phyloP scores from a whole-genome alignment of 2,888 invertebrate genomes.

The Drosophila koepferae region DNA sequence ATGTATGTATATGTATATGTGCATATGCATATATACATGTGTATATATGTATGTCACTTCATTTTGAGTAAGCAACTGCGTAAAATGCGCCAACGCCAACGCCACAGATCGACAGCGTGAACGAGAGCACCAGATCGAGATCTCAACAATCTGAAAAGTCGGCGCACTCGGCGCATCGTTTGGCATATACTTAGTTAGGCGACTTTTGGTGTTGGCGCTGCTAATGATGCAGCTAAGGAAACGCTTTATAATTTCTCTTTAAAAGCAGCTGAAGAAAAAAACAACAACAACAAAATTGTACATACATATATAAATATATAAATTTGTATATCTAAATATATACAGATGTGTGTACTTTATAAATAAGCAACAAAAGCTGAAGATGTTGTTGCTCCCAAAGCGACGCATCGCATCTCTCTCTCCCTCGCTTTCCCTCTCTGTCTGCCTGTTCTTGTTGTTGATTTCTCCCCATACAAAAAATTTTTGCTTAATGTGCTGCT shows the following conservation, averaged over 20 bases:
- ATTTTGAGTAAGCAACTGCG: conserved; percentile 78
- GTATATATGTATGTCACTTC: conserved; percentile 28
- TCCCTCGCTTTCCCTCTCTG: conserved; percentile 8
- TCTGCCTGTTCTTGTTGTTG: conserved; percentile 29
- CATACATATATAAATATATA: conserved; percentile 5
- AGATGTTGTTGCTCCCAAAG: conserved; percentile 65
- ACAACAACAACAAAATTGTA: conserved; percentile 7
- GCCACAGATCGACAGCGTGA: conserved; percentile 49
- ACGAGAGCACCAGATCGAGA: conserved; percentile 37
- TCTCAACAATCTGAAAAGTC: conserved; percentile 44
- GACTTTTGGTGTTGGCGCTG: conserved; percentile 84
- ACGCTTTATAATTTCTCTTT: conserved; percentile 84
- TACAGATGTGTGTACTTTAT: conserved; percentile 36
- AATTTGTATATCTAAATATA: conserved; percentile 2
- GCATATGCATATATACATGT: conserved; percentile 13
- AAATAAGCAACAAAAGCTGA: conserved; percentile 67
- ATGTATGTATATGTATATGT: conserved; percentile 24
- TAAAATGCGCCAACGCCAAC: conserved; percentile 79
- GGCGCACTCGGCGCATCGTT: conserved; percentile 40
- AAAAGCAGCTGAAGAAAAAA: conserved; percentile 53
- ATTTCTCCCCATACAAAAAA: conserved; percentile 56
- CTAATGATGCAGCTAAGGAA: conserved; percentile 84
- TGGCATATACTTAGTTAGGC: conserved; percentile 72
- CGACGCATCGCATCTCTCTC: conserved; percentile 1
- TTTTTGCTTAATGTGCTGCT: conserved; percentile 68